Conservation (phyloP, 2,113 vertebrate species). For the Oceanodroma tethys region DNA sequence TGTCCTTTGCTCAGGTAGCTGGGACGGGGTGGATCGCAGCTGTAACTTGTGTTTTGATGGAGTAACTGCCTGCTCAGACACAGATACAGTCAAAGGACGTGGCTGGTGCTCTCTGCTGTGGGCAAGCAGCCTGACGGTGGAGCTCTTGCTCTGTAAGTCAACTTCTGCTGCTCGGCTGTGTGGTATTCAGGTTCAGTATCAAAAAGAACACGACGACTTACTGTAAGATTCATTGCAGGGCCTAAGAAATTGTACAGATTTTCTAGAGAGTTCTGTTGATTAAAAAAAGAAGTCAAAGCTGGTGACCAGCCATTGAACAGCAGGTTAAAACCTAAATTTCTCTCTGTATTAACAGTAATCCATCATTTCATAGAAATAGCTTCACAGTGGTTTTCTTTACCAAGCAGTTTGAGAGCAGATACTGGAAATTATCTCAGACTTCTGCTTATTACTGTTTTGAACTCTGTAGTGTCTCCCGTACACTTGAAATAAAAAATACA, state of each 20-base stretch:
- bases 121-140: background rate
- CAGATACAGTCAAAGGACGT: fast-evolving
- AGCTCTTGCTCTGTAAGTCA: background rate
- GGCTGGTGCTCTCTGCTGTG: background rate
- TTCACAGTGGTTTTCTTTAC: background rate
- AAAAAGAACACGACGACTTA: background rate
- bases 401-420: background rate
- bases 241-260: background rate
- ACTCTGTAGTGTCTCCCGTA: background rate
- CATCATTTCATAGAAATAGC: background rate
- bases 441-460: background rate
- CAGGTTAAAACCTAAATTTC: background rate
- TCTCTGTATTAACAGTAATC: background rate
- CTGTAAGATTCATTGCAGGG: background rate
- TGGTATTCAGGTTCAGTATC: background rate
- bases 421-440: background rate
- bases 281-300: background rate
- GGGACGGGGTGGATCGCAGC: fast-evolving
- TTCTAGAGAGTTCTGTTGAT: background rate
- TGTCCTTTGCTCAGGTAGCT: background rate
- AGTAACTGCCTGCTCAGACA: background rate
- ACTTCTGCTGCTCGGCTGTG: fast-evolving
- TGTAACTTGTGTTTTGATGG: background rate
- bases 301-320: background rate
- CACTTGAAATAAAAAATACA: background rate